Base-by-base conservation (phyloP, 1,140 invertebrate genomes). In the Anastrepha obliqua region DNA sequence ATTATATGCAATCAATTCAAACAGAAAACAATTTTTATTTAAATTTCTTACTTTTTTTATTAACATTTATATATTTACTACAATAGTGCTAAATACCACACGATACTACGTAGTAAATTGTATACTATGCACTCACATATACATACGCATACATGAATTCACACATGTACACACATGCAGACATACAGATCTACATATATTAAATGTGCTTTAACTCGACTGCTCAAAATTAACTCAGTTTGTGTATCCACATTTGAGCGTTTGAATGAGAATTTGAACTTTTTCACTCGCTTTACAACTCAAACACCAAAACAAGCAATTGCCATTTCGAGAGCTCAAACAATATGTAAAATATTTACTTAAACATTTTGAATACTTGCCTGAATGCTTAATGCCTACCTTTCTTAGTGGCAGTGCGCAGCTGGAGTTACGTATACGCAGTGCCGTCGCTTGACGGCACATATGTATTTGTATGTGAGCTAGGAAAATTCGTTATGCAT, bases 1-100 rank as follows among this genome's bases (percentile, higher is more conserved):
- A 92, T 90, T 90, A 90, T 92, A 90, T 90, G 96, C 94, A 90
- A 88, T 89, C 87, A 88, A 89, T 81, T 62, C 17, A 87, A 81
- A 81, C 47, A 55, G 47, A 20, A 81, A 81, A 81, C 47, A 81
- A 51, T n/a, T 47, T 55, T 20, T 81, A 55, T 55, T 81, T 81
- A 20, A n/a, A 55, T 81, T 55, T 55, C 8, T 81, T 55, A 55
- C 47, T 81, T 81, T 15, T 74, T 74, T 74, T 62, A 47, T 74
- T 74, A 74, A 51, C 47, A 81, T 81, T 55, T 29, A 81, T 81
- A 55, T 55, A 81, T 81, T 55, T 81, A 55, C 20, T 20, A 20
- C 17, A 81, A 51, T 29, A 81, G 17, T 81, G 39, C 67, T 13
- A 55, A 51, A 81, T n/a, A 55, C 51, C 51, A 55, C 51, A 55